Evolutionary conservation across 2,113 vertebrate genomes (phyloP).

Genomic region (Empidonax traillii): DNA sequence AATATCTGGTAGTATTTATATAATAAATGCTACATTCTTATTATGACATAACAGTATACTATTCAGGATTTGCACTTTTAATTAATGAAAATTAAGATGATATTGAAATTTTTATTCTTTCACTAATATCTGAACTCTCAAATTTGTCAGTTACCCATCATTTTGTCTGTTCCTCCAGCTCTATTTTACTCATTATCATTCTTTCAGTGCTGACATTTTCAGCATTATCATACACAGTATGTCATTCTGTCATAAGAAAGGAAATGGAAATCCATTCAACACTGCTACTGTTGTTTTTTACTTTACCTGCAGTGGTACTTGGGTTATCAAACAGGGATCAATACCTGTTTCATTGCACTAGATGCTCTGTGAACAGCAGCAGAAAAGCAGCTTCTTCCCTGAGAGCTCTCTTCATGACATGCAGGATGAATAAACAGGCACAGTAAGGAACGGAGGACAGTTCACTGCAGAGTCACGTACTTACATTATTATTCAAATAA

Average conservation of each 20-base stretch:
- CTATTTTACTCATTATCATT: not conserved
- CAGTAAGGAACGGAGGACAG: not conserved
- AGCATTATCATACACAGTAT: not conserved
- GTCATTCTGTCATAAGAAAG: not conserved
- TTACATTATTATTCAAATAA: not conserved
- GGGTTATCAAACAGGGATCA: not conserved
- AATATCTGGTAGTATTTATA: not conserved
- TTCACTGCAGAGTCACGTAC: not conserved
- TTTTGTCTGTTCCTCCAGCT: not conserved
- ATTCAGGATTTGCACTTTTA: not conserved
- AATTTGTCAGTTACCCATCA: not conserved
- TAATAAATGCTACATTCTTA: not conserved
- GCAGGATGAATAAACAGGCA: not conserved
- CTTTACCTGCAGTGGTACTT: not conserved
- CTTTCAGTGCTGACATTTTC: not conserved
- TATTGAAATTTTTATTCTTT: not conserved
- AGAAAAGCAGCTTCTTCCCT: not conserved
- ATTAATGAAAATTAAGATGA: not conserved
- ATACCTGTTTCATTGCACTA: not conserved
- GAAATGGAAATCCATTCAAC: not conserved
- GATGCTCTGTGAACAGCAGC: not conserved
- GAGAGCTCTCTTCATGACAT: not conserved
- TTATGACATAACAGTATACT: not conserved
- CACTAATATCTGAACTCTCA: not conserved
- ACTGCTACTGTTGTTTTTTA: not conserved